Conservation (phyloP, 64 coral and sea anemone genomes). For the Montipora sp. region DNA sequence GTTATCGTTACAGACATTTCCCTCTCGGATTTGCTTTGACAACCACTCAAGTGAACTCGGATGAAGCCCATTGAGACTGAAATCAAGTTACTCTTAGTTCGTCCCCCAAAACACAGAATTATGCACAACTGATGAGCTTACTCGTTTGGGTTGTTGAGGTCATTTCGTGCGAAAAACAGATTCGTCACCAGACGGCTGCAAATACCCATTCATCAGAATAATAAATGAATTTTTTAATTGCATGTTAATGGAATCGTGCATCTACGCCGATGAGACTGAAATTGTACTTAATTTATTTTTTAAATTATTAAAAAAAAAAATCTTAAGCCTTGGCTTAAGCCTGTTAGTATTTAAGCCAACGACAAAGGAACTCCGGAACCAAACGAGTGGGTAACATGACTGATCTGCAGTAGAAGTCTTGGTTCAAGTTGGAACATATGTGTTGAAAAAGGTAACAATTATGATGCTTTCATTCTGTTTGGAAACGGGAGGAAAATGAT, state of each 20-base stretch:
- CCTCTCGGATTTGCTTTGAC: too few relatives aligned
- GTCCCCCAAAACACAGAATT: too few relatives aligned
- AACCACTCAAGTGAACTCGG: too few relatives aligned
- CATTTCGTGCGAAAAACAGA: not conserved
- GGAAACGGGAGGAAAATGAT: too few relatives aligned
- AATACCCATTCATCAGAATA: not conserved
- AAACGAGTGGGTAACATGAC: not conserved
- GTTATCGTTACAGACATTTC: too few relatives aligned
- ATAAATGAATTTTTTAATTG: conserved; percentile 31
- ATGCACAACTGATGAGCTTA: too few relatives aligned
- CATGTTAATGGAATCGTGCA: conserved; percentile 16
- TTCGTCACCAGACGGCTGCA: not conserved
- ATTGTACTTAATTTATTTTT: conserved; percentile 2
- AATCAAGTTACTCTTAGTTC: too few relatives aligned
- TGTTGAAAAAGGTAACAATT: too few relatives aligned
- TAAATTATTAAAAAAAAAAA: not conserved
- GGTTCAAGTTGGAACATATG: not conserved
- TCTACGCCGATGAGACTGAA: not conserved
- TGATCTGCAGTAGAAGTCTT: not conserved
- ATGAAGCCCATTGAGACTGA: too few relatives aligned
- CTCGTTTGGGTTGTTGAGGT: too few relatives aligned
- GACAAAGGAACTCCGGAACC: too few relatives aligned
- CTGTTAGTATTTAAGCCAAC: not conserved
- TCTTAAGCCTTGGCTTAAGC: not conserved
- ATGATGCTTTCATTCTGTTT: too few relatives aligned